These are phyloP conservation scores for Psilanteris sp. DNA, from an alignment of 1,140 invertebrate species.

Conservation along the genomic window DNA sequence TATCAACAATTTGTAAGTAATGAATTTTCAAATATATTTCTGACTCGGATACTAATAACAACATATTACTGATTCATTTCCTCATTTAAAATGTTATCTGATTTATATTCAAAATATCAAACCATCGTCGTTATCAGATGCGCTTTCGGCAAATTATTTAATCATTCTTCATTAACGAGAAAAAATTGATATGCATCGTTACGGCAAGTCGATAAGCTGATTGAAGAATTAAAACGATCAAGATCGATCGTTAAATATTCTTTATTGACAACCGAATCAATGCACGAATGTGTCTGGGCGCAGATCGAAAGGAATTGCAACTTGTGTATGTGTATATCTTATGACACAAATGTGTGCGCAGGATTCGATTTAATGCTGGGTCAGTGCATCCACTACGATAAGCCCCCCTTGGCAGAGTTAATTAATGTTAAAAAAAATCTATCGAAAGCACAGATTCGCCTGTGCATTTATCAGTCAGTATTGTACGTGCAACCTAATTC, in stretches of 20 bases:
- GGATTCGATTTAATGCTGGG: constrained; percentile 39
- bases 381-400: constrained; percentile 35
- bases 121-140: constrained; percentile 29
- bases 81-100: constrained; percentile 32
- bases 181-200: constrained; percentile 21
- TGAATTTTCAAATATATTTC: constrained; percentile 21
- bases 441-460: constrained; percentile 25
- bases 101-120: constrained; percentile 38
- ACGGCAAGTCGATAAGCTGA: constrained; percentile 10
- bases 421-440: constrained; percentile 51
- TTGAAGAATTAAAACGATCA: constrained; percentile 36
- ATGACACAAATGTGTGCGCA: constrained; percentile 20
- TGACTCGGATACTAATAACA: constrained; percentile 35
- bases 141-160: constrained; percentile 45
- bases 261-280: constrained; percentile 57
- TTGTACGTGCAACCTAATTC: constrained; percentile 10
- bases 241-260: constrained; percentile 69
- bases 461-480: constrained; percentile 34
- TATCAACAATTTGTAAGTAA: constrained; percentile 36
- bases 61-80: constrained; percentile 27
- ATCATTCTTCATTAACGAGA: constrained; percentile 37
- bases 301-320: constrained; percentile 11
- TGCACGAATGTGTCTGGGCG: constrained; percentile 1
- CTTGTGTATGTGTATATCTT: too few species aligned
- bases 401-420: constrained; percentile 31